These are phyloP conservation scores for Ciconia maguari DNA, from an alignment of 2,113 vertebrate genomes.

Conservation along the genomic window DNA sequence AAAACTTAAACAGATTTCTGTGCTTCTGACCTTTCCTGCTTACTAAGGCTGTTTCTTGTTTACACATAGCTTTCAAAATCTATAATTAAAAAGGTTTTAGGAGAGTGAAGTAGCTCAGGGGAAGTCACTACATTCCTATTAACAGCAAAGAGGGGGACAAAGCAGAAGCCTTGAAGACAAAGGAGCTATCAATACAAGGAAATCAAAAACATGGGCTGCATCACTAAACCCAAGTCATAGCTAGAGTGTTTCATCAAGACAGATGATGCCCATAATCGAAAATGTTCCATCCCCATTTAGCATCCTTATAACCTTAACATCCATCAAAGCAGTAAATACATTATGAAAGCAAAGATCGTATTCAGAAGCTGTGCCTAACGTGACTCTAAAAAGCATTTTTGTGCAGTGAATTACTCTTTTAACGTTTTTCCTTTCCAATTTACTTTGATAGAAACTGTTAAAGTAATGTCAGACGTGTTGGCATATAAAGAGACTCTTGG, in stretches of 20 bases:
- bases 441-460: constrained; percentile 38
- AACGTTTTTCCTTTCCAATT: constrained; percentile 49
- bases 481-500: constrained; percentile 29
- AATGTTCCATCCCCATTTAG: background rate
- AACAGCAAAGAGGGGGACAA: background rate
- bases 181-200: background rate
- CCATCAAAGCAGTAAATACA: background rate
- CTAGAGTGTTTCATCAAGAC: background rate
- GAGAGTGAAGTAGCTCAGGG: background rate
- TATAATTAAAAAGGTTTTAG: background rate
- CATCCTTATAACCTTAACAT: background rate
- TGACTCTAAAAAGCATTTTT: constrained; percentile 30
- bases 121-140: background rate
- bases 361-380: background rate
- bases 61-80: background rate
- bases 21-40: background rate
- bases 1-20: background rate
- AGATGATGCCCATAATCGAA: background rate
- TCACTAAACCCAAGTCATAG: background rate
- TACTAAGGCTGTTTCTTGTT: background rate
- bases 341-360: background rate
- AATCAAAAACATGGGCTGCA: background rate
- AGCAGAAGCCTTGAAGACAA: background rate
- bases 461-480: constrained; percentile 4
- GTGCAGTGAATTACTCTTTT: background rate